phyloP scores from a whole-genome alignment of 1,140 invertebrate species.

The Camponotus pennsylvanicus region DNA sequence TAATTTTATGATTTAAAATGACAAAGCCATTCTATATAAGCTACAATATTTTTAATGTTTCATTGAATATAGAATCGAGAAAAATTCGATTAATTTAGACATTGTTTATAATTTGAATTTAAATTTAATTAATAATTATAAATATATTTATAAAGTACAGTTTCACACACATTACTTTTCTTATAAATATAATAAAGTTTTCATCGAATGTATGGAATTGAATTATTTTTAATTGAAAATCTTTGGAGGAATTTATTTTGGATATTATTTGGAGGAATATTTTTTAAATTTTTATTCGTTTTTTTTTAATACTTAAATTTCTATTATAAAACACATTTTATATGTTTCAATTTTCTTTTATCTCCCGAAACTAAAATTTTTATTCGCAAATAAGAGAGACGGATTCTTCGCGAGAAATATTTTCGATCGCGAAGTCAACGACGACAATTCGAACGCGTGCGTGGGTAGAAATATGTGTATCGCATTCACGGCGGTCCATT shows the following conservation, averaged over 20 bases:
- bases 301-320: background rate
- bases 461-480: constrained; percentile 76
- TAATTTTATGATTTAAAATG: constrained; percentile 54
- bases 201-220: background rate
- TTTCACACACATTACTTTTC: background rate
- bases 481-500: constrained; percentile 72
- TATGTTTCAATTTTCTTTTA: background rate
- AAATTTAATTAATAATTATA: background rate
- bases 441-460: constrained; percentile 71
- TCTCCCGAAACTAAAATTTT: constrained; percentile 4
- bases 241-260: background rate
- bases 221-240: background rate
- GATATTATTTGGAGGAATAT: background rate
- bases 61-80: background rate
- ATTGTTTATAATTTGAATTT: background rate
- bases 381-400: constrained; percentile 4
- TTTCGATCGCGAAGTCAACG: constrained; percentile 31
- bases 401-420: background rate
- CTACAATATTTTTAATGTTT: background rate
- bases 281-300: background rate
- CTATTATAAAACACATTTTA: background rate
- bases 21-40: background rate
- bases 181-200: background rate
- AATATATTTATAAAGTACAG: background rate
- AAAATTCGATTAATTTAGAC: constrained; percentile 8